phyloP scores from a whole-genome alignment of 1,140 invertebrate species.

The Hylaeus anthracinus region DNA sequence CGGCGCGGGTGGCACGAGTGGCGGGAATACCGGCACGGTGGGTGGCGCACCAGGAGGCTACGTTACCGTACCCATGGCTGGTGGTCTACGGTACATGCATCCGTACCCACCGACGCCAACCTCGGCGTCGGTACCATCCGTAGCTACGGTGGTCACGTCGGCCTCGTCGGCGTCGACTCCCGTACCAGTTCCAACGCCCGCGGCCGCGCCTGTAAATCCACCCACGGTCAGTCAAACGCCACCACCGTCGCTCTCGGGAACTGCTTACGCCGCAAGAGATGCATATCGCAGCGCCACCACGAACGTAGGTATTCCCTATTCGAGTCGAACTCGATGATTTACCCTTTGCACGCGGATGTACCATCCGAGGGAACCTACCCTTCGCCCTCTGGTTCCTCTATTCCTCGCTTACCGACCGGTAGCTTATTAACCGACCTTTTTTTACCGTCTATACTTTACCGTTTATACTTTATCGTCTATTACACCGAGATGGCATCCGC shows the following conservation, averaged over 20 bases:
- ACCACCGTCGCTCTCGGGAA: conserved; percentile 68
- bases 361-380: no score
- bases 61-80: conserved; percentile 72
- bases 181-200: conserved; percentile 43
- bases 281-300: conserved; percentile 74
- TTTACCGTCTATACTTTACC: no score
- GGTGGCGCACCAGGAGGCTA: conserved; percentile 54
- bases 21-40: conserved; percentile 15
- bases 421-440: no score
- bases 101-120: conserved; percentile 74
- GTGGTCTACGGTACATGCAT: conserved; percentile 77
- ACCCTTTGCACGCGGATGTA: background rate
- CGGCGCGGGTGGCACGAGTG: conserved; percentile 36
- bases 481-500: no score
- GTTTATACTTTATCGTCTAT: no score
- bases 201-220: conserved; percentile 51
- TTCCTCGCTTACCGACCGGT: no score
- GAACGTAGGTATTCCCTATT: conserved; percentile 72
- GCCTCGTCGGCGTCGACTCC: conserved; percentile 52
- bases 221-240: conserved; percentile 75
- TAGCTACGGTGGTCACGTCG: conserved; percentile 56
- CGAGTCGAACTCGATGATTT: conserved; percentile 4
- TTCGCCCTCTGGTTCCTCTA: no score
- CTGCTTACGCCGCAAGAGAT: conserved; percentile 71
- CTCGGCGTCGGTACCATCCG: conserved; percentile 60